Percentiles rank a stretch among this genome's conserved stretches.
phyloP scores from a whole-genome alignment of 2,797 vertebrate species.

The Spinus pinus region DNA sequence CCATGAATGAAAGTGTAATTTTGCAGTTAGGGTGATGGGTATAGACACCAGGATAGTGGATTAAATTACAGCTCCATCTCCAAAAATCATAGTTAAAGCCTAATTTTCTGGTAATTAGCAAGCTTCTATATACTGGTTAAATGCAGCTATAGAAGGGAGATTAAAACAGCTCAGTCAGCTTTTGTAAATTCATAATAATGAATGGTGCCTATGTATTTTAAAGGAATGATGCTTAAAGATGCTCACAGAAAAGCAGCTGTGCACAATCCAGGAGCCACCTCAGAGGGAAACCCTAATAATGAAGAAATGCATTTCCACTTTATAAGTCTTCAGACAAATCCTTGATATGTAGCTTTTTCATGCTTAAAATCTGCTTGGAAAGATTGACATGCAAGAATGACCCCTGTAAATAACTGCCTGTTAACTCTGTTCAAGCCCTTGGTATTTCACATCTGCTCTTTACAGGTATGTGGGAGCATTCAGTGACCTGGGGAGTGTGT shows the following conservation, averaged over 20 bases:
- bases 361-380: not conserved
- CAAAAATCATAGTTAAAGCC: not conserved
- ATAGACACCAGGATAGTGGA: not conserved
- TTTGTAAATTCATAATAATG: not conserved
- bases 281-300: not conserved
- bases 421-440: not conserved
- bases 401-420: not conserved
- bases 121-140: not conserved
- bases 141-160: not conserved
- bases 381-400: not conserved
- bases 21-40: not conserved
- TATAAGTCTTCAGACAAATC: not conserved
- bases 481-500: conserved; percentile 81
- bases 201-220: not conserved
- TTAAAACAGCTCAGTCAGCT: not conserved
- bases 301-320: not conserved
- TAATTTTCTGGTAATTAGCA: not conserved
- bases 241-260: not conserved
- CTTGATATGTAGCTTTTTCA: not conserved
- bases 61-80: not conserved
- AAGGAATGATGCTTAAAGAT: not conserved
- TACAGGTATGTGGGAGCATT: conserved; percentile 85
- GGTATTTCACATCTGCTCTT: conserved; percentile 19
- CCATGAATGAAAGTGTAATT: not conserved
- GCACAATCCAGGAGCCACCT: not conserved